A percentile compares a stretch with the other conserved stretches of the same genome.
Conservation (phyloP, 2,888 invertebrate species). For the Neoitamus cyanurus region DNA sequence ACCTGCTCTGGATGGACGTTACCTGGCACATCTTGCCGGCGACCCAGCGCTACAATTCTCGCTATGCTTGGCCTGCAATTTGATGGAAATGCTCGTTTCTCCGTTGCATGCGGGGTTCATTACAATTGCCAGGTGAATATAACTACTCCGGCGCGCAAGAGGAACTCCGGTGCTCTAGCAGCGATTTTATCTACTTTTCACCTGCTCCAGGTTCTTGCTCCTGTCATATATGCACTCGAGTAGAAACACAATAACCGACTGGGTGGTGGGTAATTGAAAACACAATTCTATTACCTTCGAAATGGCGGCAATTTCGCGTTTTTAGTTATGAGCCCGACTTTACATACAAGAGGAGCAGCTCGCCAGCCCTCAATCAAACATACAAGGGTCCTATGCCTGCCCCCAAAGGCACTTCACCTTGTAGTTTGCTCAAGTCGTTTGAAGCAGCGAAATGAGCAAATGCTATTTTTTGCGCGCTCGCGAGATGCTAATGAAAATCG, state of each 20-base stretch:
- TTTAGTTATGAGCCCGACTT: constrained; percentile 17
- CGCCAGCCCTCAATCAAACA: neutral
- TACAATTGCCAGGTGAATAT: constrained; percentile 38
- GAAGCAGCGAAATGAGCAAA: neutral
- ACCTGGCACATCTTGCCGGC: neutral
- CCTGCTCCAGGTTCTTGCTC: constrained; percentile 26
- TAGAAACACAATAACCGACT: constrained; percentile 24
- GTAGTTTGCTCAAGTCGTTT: neutral
- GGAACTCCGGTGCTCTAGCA: neutral
- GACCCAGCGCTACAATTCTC: neutral
- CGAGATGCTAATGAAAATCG: neutral
- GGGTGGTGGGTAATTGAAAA: constrained; percentile 18
- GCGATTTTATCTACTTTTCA: constrained; percentile 36
- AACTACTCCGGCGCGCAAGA: neutral
- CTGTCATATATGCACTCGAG: constrained; percentile 20
- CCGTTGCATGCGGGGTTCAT: constrained; percentile 9
- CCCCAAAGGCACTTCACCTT: neutral
- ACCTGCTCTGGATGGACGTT: neutral
- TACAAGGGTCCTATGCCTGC: neutral
- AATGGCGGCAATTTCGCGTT: constrained; percentile 3
- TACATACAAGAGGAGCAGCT: neutral
- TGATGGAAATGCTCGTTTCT: constrained; percentile 32
- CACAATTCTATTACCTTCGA: constrained; percentile 17
- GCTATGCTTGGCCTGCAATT: constrained; percentile 10
- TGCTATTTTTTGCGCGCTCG: neutral